Base-by-base conservation (phyloP, 2,888 invertebrate species). In the Clitarchus hookeri region DNA sequence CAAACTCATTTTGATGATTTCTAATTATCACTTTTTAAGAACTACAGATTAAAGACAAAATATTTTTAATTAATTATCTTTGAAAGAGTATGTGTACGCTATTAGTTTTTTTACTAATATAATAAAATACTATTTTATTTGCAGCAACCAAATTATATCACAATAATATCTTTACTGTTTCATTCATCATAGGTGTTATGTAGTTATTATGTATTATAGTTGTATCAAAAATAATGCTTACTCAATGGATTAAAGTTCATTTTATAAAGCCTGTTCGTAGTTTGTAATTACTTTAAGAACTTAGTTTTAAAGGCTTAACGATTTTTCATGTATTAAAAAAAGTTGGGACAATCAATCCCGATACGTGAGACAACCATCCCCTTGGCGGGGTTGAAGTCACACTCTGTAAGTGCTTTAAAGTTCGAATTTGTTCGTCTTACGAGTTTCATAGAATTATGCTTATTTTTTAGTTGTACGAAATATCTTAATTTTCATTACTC, bases 321-420 rank as follows among this genome's bases (percentile, higher is more conserved):
- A 0, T 19, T 44, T 82, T 27, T 82, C 23, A 19, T 82, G 82
- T 16, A 82, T 36, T 82, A n/a, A 36, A 36, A 27, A 82, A 27
- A 44, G 82, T 16, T 82, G 82, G 27, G 82, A 82, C 82, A 82
- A 82, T 36, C 82, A 82, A 82, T 36, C 27, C 82, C 82, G 13
- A 82, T 36, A 44, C 26, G 6, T 36, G 82, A 82, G 82, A n/a
- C n/a, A 82, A 82, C 82, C 82, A 82, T 82, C 27, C 82, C 82
- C 82, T 23, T 36, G 13, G 82, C 44, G 82, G 27, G 82, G 82
- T 82, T 44, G 44, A 26, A 36, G 82, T 82, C 27, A 82, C 27
- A 82, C 26, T 26, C 27, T 36, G 13, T n/a, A 79, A 79, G 13
- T 44, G 12, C 19, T 44, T 82, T 82, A n/a, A 25, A 44, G 19